Conservation (phyloP, 2,797 vertebrate genomes). For the Coregonus sp. region DNA sequence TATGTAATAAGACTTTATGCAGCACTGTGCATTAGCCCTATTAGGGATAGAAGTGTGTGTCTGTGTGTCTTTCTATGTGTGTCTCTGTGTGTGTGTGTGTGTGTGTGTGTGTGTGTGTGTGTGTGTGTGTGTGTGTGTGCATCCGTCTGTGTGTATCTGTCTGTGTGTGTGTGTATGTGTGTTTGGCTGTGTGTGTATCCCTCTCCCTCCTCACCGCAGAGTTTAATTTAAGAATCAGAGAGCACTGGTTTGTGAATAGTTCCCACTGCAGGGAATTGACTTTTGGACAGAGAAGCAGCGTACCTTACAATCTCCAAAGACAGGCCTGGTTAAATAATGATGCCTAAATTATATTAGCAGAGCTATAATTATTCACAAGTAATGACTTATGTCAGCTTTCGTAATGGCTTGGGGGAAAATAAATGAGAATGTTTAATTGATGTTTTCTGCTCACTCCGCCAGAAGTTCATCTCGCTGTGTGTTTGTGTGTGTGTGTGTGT, state of each 20-base stretch:
- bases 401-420: slow-evolving; percentile 29
- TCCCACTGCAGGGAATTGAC: slow-evolving; percentile 29
- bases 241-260: slow-evolving; percentile 11
- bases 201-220: neutral
- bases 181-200: neutral
- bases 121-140: neutral
- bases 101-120: neutral
- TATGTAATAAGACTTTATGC: neutral
- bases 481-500: slow-evolving; percentile 8
- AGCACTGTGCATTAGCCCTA: neutral
- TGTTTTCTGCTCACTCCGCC: slow-evolving; percentile 42
- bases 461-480: slow-evolving; percentile 26
- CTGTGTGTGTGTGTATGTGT: neutral
- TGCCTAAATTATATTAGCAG: slow-evolving; percentile 44
- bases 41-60: neutral
- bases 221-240: slow-evolving; percentile 25
- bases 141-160: neutral
- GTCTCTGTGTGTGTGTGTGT: neutral
- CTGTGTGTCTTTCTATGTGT: neutral
- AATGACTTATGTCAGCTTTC: slow-evolving; percentile 55
- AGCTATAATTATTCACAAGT: slow-evolving; percentile 52
- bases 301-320: slow-evolving; percentile 42
- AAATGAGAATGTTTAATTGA: slow-evolving; percentile 48
- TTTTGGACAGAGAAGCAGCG: slow-evolving; percentile 28
- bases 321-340: slow-evolving; percentile 42